Evolutionary conservation across 2,797 vertebrate species (phyloP), one percentile per base, ranked within the genome.

Genomic region (Rhinatrema bivittatum): DNA sequence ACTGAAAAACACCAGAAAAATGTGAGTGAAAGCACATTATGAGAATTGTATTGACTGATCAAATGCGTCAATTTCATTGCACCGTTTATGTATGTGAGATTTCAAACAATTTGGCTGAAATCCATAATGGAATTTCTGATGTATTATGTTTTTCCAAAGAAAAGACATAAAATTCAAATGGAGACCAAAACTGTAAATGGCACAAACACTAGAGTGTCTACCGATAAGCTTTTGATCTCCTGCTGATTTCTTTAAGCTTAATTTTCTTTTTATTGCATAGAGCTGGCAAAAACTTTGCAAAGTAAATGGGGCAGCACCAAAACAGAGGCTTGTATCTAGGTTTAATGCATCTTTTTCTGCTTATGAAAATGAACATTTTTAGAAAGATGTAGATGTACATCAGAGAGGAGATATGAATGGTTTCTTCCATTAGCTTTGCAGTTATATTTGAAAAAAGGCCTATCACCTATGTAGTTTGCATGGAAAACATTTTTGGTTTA

Each of bases 101-200:
- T 39, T n/a, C 5, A 40, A 40, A 17, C 5, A 2, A 22, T 42
- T 56, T 8, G 11, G 46, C 9, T 15, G 9, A 5, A 26, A 26
- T 26, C 26, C 15, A 5, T 10, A 9, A 27, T 25, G 16, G 27
- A 27, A 16, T 6, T 6, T 3, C 9, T 10, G 26, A 16, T 27
- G 27, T 16, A 5, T 10, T 10, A 27, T 10, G n/a, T 41, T 32
- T n/a, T 18, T 13, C 0, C 32, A n/a, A 10, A 35, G 21, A 47
- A 33, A 56, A 32, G 21, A 45, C 38, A 15, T 11, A 35, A 23
- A 25, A 32, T 53, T 56, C 22, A 51, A 38, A 46, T 49, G 23
- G 1, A 1, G 28, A n/a, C 22, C n/a, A n/a, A n/a, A n/a, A n/a
- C 41, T 31, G 42, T 42, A 52, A 54, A 47, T 32, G 28, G 32